phyloP scores from a whole-genome alignment of 1,140 invertebrate genomes.

The Stenopsyche tienmushanensis region DNA sequence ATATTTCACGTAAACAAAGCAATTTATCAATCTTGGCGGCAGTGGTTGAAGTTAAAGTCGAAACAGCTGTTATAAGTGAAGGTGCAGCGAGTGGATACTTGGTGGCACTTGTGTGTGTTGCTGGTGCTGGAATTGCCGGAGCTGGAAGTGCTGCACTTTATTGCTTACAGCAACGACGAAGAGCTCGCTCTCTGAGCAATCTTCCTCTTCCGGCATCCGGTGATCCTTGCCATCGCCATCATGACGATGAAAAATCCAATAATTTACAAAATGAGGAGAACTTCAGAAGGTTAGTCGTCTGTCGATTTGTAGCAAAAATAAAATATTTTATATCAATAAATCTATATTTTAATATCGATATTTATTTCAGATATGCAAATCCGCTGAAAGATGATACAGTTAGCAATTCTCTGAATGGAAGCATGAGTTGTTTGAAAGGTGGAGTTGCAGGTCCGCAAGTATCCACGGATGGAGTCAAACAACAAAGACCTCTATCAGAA shows the following conservation, averaged over 20 bases:
- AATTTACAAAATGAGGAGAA: slow-evolving; percentile 90
- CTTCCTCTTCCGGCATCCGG: slow-evolving; percentile 57
- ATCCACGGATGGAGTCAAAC: slow-evolving; percentile 48
- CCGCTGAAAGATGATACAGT: slow-evolving; percentile 54
- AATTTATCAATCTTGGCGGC: slow-evolving; percentile 68
- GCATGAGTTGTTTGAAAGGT: slow-evolving; percentile 47
- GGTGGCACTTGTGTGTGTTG: slow-evolving; percentile 46
- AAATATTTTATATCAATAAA: background rate
- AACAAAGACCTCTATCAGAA: slow-evolving; percentile 55
- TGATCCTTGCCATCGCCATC: slow-evolving; percentile 63
- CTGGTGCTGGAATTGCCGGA: slow-evolving; percentile 50
- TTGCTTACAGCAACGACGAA: slow-evolving; percentile 56
- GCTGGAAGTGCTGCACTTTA: slow-evolving; percentile 52
- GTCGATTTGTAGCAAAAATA: too few relatives aligned
- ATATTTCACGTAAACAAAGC: slow-evolving; percentile 66
- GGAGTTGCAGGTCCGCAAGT: slow-evolving; percentile 43
- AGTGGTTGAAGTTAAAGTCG: slow-evolving; percentile 77
- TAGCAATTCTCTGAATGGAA: slow-evolving; percentile 47
- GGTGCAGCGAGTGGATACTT: slow-evolving; percentile 47
- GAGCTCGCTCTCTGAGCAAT: slow-evolving; percentile 56
- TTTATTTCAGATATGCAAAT: slow-evolving; percentile 50
- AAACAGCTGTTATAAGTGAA: slow-evolving; percentile 65
- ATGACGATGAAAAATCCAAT: slow-evolving; percentile 83
- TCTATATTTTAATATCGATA: slow-evolving; percentile 47
- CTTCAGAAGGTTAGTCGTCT: slow-evolving; percentile 58